Base-by-base conservation (phyloP, 2,797 vertebrate genomes). In the Sylvilagus floridanus region DNA sequence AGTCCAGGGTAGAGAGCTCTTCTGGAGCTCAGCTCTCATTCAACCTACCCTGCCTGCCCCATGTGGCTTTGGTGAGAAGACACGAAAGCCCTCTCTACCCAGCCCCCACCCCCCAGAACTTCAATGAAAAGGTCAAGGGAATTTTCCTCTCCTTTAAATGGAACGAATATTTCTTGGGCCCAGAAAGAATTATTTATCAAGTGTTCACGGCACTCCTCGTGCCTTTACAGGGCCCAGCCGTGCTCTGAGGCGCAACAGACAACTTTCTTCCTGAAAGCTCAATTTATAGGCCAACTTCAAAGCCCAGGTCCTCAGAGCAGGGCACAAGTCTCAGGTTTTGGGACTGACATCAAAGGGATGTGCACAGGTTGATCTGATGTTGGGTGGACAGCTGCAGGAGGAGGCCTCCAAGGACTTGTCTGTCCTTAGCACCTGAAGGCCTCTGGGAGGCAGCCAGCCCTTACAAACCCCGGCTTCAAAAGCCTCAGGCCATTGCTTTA, bases 261-360 rank as follows among this genome's bases (percentile, higher is more conserved):
- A 98, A 98, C 98, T 98, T 97, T 96, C 97, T 97, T 98, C 97
- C 98, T 98, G 98, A 98, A 98, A 98, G 98, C 98, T 97, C 98
- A 97, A 97, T 98, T 98, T 98, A 98, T 97, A 98, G 98, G 97
- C 96, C 97, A 98, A 98, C 98, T 98, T 98, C 98, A 98, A 98
- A 98, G 98, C 97, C 42, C 62, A 91, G 97, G 98, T 98, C 98
- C 97, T 98, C 98, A 97, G 97, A 95, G 77, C 92, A n/a, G 86
- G 94, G 84, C 77, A 86, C 1, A 4, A 97, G 97, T 96, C 97
- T 96, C 94, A 91, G 96, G 97, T 97, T 97, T 97, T 97, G 98
- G 98, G 98, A 98, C 96, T 98, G 97, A 98, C 98, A 98, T 98
- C 98, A 98, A 98, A 98, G 98, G 16, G 7, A 92, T 0, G 47